Evolutionary conservation across 2,888 invertebrate genomes (phyloP).

Genomic region (Drosophila sordidula): DNA sequence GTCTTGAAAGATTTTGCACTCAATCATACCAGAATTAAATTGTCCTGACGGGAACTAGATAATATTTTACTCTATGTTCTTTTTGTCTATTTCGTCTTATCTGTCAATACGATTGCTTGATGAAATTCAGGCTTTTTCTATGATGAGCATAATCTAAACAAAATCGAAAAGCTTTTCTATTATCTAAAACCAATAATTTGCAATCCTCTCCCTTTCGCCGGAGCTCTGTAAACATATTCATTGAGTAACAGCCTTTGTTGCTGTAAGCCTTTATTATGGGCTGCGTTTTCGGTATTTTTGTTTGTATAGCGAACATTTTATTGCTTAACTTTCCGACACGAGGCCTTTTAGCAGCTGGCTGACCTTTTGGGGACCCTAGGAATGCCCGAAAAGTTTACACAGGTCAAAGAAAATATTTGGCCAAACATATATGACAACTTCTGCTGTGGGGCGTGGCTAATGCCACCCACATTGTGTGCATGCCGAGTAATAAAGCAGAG

Average conservation of each 20-base stretch:
- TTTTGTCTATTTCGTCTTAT: neutral
- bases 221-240: slow-evolving; percentile 1
- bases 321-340: slow-evolving; percentile 68
- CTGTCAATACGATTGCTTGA: no score
- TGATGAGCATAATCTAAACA: no score
- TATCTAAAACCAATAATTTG: slow-evolving; percentile 13
- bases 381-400: slow-evolving; percentile 70
- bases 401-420: slow-evolving; percentile 75
- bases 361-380: slow-evolving; percentile 59
- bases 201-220: neutral
- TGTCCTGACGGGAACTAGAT: neutral
- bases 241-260: slow-evolving; percentile 4
- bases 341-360: slow-evolving; percentile 59
- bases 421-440: slow-evolving; percentile 68
- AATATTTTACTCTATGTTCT: neutral
- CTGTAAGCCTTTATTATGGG: slow-evolving; percentile 21
- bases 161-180: neutral
- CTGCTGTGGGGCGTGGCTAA: slow-evolving; percentile 35
- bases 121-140: no score
- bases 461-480: slow-evolving; percentile 43
- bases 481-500: slow-evolving; percentile 38
- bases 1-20: neutral
- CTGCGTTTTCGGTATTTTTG: slow-evolving; percentile 40
- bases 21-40: neutral
- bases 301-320: slow-evolving; percentile 52